These are phyloP conservation scores for Scolopax bukidnonensis DNA, from an alignment of 2,797 vertebrate species.

Conservation along the genomic window DNA sequence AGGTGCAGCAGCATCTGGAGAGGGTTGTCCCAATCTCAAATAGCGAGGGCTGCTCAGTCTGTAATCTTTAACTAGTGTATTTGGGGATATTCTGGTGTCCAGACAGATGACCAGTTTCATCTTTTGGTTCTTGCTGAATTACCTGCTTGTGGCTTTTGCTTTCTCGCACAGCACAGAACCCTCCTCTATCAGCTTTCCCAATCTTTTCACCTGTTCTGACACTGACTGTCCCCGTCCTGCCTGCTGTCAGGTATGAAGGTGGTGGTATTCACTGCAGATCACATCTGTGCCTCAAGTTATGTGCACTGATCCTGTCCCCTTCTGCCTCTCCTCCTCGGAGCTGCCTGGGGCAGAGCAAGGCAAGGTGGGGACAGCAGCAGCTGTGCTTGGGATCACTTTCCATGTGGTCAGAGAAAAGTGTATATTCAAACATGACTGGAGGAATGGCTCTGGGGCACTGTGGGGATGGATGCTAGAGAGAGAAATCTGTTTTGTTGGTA, in stretches of 20 bases:
- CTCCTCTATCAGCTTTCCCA: background rate
- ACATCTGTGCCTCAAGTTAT: background rate
- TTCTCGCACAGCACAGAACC: background rate
- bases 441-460: rapidly evolving
- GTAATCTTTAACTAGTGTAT: background rate
- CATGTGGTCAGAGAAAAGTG: rapidly evolving
- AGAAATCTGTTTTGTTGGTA: background rate
- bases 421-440: background rate
- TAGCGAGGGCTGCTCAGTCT: background rate
- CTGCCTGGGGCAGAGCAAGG: background rate
- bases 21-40: background rate
- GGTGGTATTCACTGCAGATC: background rate
- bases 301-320: background rate
- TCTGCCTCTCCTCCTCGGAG: background rate
- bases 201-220: background rate
- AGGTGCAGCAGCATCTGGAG: background rate
- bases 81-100: background rate
- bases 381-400: rapidly evolving
- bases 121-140: background rate
- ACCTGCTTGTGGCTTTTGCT: background rate
- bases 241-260: background rate
- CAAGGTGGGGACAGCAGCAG: background rate
- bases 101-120: background rate
- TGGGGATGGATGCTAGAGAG: background rate
- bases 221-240: background rate